These are phyloP conservation scores for Margaritifera margaritifera DNA, from an alignment of 2,888 invertebrate species.

Conservation along the genomic window DNA sequence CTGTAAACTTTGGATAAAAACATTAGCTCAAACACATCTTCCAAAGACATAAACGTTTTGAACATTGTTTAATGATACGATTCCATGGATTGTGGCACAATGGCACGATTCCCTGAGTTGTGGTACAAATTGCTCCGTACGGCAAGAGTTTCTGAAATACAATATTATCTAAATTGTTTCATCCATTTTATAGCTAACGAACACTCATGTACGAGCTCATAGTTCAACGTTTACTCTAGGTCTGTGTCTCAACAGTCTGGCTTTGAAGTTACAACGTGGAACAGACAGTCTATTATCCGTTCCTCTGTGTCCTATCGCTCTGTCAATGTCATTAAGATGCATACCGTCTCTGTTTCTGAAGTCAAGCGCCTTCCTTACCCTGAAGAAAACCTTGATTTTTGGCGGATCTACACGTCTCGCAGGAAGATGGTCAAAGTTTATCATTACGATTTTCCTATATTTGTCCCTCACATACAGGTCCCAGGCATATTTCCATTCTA, in stretches of 20 bases:
- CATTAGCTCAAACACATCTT: no score
- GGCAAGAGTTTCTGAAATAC: no score
- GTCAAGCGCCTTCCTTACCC: slow-evolving; percentile 2
- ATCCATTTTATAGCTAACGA: neutral
- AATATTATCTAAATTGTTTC: no score
- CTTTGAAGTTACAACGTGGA: neutral
- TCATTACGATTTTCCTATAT: neutral
- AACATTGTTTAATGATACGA: no score
- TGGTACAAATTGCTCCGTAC: no score
- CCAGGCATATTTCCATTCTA: slow-evolving; percentile 16
- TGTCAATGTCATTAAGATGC: no score
- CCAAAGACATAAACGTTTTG: no score
- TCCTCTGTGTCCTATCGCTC: neutral
- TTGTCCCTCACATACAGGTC: neutral
- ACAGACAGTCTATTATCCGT: neutral
- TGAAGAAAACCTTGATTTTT: slow-evolving; percentile 1
- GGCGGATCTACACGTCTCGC: neutral
- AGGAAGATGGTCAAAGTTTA: neutral
- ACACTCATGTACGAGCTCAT: neutral
- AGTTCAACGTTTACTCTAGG: slow-evolving; percentile 1
- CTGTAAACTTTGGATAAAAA: no score
- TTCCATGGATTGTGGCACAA: no score
- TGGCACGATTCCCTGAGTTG: no score
- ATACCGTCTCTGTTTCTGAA: slow-evolving; percentile 6
- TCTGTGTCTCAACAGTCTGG: neutral